These are phyloP conservation scores for Bombylius major DNA, from an alignment of 2,888 invertebrate species.

Conservation along the genomic window DNA sequence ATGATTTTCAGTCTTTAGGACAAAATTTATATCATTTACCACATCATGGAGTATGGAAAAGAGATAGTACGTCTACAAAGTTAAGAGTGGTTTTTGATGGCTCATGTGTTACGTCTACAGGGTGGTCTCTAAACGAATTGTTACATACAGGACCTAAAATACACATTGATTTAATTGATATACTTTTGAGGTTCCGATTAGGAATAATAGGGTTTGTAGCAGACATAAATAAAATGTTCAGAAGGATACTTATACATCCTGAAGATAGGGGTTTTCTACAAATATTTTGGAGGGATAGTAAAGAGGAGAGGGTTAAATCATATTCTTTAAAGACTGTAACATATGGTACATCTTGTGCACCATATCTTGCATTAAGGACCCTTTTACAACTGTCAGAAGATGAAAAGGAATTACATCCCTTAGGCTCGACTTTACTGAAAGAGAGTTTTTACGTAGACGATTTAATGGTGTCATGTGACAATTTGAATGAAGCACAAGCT, in stretches of 20 bases:
- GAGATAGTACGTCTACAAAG: neutral
- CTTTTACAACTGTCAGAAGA: neutral
- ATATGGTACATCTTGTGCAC: neutral
- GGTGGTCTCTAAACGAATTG: too few species aligned
- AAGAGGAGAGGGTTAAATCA: neutral
- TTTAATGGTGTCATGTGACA: neutral
- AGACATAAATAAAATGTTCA: too few species aligned
- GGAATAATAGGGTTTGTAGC: too few species aligned
- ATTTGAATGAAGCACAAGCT: neutral
- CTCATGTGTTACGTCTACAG: too few species aligned
- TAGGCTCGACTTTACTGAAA: neutral
- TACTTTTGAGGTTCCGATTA: too few species aligned
- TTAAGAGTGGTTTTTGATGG: too few species aligned
- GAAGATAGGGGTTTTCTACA: too few species aligned
- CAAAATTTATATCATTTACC: neutral
- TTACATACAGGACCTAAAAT: too few species aligned
- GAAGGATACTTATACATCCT: too few species aligned
- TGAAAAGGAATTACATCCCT: neutral
- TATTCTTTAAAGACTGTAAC: neutral
- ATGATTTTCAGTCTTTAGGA: neutral
- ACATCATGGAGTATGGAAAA: neutral
- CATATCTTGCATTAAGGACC: neutral
- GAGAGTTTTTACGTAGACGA: neutral
- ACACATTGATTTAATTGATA: too few species aligned
- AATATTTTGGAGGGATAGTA: neutral